Percentiles rank a stretch among this genome's conserved stretches.
Conservation (phyloP, 2,888 invertebrate genomes). For the Athalia cordata region DNA sequence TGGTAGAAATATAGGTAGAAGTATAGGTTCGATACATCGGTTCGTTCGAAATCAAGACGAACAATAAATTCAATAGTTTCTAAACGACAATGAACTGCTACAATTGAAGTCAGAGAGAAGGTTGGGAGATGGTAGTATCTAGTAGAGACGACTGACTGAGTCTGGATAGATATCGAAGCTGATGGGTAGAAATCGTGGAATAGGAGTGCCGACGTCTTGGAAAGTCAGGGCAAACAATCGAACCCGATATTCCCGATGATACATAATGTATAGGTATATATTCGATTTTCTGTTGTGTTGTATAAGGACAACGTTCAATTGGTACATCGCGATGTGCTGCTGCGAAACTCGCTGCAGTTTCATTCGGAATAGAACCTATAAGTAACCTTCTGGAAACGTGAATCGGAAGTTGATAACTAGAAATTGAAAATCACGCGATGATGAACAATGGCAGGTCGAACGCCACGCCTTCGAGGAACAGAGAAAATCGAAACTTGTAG, state of each 20-base stretch:
- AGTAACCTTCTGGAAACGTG: constrained; percentile 7
- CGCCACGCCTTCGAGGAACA: too few species aligned
- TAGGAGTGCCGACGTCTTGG: constrained; percentile 37
- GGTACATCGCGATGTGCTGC: not conserved
- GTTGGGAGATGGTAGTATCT: too few species aligned
- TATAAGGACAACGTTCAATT: not conserved
- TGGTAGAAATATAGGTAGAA: too few species aligned
- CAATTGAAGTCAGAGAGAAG: constrained; percentile 16
- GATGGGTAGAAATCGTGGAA: constrained; percentile 7
- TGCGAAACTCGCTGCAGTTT: not conserved
- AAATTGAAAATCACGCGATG: too few species aligned
- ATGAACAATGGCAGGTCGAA: too few species aligned
- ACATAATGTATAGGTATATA: not conserved
- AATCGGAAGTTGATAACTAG: too few species aligned
- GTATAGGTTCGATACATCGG: constrained; percentile 19
- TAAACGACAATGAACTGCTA: constrained; percentile 32
- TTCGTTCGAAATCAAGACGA: not conserved
- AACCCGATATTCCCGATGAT: constrained; percentile 26
- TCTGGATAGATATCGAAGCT: constrained; percentile 30
- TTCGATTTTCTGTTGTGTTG: constrained; percentile 27
- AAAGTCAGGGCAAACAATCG: constrained; percentile 41
- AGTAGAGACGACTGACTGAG: constrained; percentile 25
- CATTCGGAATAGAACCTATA: constrained; percentile 31
- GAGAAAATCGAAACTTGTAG: not conserved
- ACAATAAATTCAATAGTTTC: constrained; percentile 42